Evolutionary conservation across 2,888 invertebrate genomes (phyloP).

Genomic region (Bugulina stolonifera): DNA sequence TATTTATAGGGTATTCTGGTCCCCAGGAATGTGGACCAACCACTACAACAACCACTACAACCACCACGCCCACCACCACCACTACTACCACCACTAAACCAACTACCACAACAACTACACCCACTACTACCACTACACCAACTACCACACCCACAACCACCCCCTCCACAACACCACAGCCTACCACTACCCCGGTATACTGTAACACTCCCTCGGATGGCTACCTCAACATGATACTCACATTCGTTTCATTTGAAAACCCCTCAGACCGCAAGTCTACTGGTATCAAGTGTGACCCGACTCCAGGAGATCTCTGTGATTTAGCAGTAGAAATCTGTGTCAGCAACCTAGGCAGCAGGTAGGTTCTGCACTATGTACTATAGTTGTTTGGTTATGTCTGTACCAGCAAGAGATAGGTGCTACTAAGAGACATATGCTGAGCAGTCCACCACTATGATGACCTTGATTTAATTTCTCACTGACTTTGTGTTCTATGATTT

Average conservation of each 20-base stretch:
- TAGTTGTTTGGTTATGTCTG: too few relatives aligned
- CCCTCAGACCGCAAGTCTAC: not conserved
- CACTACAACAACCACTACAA: slow-evolving; percentile 5
- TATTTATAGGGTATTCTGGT: not conserved
- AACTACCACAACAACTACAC: not conserved
- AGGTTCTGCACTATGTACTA: too few relatives aligned
- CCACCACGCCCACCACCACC: not conserved
- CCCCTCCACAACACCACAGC: not conserved
- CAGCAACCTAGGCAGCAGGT: slow-evolving; percentile 5
- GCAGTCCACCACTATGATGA: too few relatives aligned
- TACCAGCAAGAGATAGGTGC: too few relatives aligned
- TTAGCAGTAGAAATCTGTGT: slow-evolving; percentile 4
- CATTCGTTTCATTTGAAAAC: not conserved
- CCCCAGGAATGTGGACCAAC: slow-evolving; percentile 14
- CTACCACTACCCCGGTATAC: slow-evolving; percentile 10
- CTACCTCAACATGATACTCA: slow-evolving; percentile 3
- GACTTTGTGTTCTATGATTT: too few relatives aligned
- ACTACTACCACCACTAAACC: not conserved
- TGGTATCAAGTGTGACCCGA: slow-evolving; percentile 1
- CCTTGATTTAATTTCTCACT: too few relatives aligned
- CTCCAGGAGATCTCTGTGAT: not conserved
- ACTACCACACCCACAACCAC: not conserved
- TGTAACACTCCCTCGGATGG: not conserved
- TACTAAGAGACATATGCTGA: too few relatives aligned
- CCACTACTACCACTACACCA: slow-evolving; percentile 3